Evolutionary conservation across 1,140 invertebrate genomes (phyloP).

Genomic region (Pararge aegeria): DNA sequence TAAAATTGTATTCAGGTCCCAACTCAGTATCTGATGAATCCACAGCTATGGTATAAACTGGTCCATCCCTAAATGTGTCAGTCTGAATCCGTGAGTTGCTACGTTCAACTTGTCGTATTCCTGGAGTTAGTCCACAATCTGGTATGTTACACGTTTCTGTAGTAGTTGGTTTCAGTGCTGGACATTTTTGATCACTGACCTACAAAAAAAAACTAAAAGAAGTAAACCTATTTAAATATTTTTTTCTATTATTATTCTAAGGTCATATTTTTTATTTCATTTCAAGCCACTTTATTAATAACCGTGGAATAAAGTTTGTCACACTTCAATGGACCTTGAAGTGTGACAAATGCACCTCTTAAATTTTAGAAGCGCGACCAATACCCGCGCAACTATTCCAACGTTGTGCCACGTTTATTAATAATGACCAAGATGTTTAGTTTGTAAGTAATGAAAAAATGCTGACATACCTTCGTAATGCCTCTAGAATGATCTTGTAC

Average conservation of each 20-base stretch:
- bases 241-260: no score
- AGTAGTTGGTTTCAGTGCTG: conserved; percentile 50
- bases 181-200: conserved; percentile 68
- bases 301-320: no score
- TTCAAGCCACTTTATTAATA: no score
- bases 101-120: conserved; percentile 38
- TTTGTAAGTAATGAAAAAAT: background rate
- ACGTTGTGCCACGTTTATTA: no score
- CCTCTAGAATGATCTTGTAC: conserved; percentile 70
- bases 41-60: conserved; percentile 59
- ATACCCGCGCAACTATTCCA: no score
- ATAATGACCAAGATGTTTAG: no score
- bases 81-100: conserved; percentile 40
- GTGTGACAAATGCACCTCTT: no score
- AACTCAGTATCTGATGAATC: conserved; percentile 55
- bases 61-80: conserved; percentile 61
- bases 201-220: conserved; percentile 31
- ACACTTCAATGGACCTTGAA: no score
- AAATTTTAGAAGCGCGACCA: no score
- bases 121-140: conserved; percentile 39
- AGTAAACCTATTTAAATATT: no score
- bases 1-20: conserved; percentile 62
- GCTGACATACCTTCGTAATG: conserved; percentile 56
- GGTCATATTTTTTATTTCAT: no score
- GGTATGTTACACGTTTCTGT: conserved; percentile 60